Evolutionary conservation across 2,888 invertebrate genomes (phyloP).

Genomic region (Hydropsyche betteni): DNA sequence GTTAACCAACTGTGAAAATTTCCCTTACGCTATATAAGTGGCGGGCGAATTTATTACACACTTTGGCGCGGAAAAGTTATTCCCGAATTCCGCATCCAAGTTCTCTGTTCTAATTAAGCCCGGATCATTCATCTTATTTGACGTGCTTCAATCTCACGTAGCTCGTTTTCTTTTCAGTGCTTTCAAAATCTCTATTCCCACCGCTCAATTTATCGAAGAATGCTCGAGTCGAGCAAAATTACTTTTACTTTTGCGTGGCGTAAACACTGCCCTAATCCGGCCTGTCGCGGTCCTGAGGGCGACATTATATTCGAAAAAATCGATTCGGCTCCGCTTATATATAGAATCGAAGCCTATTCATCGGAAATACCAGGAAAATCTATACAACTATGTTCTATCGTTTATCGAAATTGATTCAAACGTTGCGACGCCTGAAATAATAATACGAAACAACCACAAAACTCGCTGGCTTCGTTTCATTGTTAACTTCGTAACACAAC

Average conservation of each 20-base stretch:
- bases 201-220: slow-evolving; percentile 24
- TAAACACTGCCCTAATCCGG: background rate
- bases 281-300: background rate
- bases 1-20: slow-evolving; percentile 32
- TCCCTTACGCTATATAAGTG: slow-evolving; percentile 5
- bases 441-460: no score
- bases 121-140: slow-evolving; percentile 31
- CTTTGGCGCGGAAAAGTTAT: slow-evolving; percentile 10
- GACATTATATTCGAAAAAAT: slow-evolving; percentile 3
- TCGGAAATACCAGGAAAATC: slow-evolving; percentile 16
- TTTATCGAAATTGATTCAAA: background rate
- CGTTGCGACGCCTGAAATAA: slow-evolving; percentile 2
- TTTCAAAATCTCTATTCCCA: slow-evolving; percentile 25
- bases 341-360: slow-evolving; percentile 20
- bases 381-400: background rate
- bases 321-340: background rate
- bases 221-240: slow-evolving; percentile 13
- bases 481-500: no score
- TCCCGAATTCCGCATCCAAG: slow-evolving; percentile 26
- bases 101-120: slow-evolving; percentile 32
- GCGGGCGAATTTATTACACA: slow-evolving; percentile 21
- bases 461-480: no score
- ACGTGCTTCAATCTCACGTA: slow-evolving; percentile 31
- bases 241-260: slow-evolving; percentile 4
- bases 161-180: slow-evolving; percentile 26